Evolutionary conservation across 1,140 invertebrate genomes (phyloP), one percentile per base, ranked within the genome.

Genomic region (Epicauta chinensis): DNA sequence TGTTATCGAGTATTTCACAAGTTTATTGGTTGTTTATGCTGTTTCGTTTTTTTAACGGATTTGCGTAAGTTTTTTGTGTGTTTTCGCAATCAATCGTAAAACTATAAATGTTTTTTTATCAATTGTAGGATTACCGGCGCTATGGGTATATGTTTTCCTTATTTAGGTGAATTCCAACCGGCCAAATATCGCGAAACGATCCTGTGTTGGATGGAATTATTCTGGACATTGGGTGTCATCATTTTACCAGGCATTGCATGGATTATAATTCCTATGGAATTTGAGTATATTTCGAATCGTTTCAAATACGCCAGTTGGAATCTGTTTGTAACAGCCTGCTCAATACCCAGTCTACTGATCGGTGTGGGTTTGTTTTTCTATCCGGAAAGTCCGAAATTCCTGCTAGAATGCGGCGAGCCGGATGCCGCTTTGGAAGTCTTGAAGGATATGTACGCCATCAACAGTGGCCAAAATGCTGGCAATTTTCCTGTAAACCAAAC

Each of bases 371-470:
- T 91, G 2, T 75, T 87, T 47, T 76, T 80, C 16, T 89, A 92
- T 71, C 89, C 89, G 2, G 89, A 92, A 70, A 91, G 87, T 67
- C 89, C 89, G 1, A 91, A 90, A 65, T 92, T 87, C 67, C 75
- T 89, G 43, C 76, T 91, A 56, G 82, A 86, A 61, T 82, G 81
- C 65, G 84, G 86, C 38, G 80, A 86, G 64, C 77, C 84, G 15
- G 81, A 87, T 11, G 82, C 83, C 31, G 83, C 87, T 3, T 70
- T 89, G 0, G 71, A 80, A 39, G 78, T 85, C 14, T 76, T 89
- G 11, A 78, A 78, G 58, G 71, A 78, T 59, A 83, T 89, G 58
- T 88, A 83, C 66, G 66, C 77, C 3, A 75, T 77, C 40, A 89
- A 89, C 62, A 87, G 82, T 7, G 81, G 82, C 12, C 77, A 82